phyloP scores from a whole-genome alignment of 1,140 invertebrate genomes.

The Ooceraea biroi region DNA sequence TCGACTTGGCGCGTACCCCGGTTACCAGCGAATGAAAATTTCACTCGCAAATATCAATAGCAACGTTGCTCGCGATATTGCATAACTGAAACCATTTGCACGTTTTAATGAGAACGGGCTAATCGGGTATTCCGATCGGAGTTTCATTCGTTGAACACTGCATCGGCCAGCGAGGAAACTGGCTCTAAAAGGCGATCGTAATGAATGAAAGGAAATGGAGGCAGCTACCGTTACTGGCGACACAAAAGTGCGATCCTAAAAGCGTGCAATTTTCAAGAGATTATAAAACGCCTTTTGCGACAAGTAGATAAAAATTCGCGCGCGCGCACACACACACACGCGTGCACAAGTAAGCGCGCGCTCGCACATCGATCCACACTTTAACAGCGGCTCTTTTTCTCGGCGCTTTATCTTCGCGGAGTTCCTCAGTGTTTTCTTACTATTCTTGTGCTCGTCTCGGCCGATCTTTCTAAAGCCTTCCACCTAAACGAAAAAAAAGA shows the following conservation, averaged over 20 bases:
- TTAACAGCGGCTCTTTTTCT: slow-evolving; percentile 36
- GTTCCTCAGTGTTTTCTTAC: slow-evolving; percentile 54
- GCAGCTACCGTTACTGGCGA: slow-evolving; percentile 28
- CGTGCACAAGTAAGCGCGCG: neutral
- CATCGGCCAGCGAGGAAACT: slow-evolving; percentile 2
- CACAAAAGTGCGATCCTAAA: slow-evolving; percentile 56
- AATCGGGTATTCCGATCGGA: slow-evolving; percentile 12
- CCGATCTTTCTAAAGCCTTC: slow-evolving; percentile 65
- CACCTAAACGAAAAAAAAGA: slow-evolving; percentile 33
- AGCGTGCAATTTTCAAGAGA: slow-evolving; percentile 59
- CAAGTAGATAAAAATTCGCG: slow-evolving; percentile 63
- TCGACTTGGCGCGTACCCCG: neutral
- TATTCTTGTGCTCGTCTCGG: slow-evolving; percentile 34
- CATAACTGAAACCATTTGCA: neutral
- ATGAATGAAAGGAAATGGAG: slow-evolving; percentile 43
- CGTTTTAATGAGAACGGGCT: slow-evolving; percentile 9
- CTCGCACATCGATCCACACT: slow-evolving; percentile 20
- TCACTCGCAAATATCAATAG: neutral
- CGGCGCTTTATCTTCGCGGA: slow-evolving; percentile 34
- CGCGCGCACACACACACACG: neutral
- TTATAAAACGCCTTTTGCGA: slow-evolving; percentile 59
- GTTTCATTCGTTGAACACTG: slow-evolving; percentile 7
- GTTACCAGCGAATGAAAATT: neutral
- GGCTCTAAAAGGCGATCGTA: slow-evolving; percentile 35
- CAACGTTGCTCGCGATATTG: neutral